Evolutionary conservation across 1,140 invertebrate species (phyloP).

Genomic region (Drosophila nikananu): DNA sequence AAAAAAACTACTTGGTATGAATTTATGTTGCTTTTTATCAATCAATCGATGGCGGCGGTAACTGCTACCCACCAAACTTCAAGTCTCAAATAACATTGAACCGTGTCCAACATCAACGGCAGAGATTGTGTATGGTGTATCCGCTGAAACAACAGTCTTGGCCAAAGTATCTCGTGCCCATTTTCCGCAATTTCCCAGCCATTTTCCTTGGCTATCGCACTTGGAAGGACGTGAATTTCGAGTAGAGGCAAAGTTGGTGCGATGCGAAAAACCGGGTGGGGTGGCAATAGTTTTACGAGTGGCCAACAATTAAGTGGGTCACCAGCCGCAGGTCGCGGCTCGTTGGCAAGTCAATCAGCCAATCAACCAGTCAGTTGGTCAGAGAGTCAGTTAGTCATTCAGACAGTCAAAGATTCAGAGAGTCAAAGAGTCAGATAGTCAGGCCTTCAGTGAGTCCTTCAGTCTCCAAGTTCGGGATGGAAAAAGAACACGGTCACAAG

Average conservation of each 20-base stretch:
- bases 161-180: slow-evolving; percentile 28
- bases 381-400: slow-evolving; percentile 11
- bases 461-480: background rate
- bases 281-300: slow-evolving; percentile 37
- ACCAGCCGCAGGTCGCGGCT: slow-evolving; percentile 50
- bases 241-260: slow-evolving; percentile 19
- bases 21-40: background rate
- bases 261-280: background rate
- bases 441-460: background rate
- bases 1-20: background rate
- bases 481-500: background rate
- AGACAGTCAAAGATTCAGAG: background rate
- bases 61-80: background rate
- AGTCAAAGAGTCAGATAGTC: background rate
- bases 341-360: slow-evolving; percentile 77
- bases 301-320: slow-evolving; percentile 70
- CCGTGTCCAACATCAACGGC: slow-evolving; percentile 31
- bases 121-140: slow-evolving; percentile 30
- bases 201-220: slow-evolving; percentile 35
- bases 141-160: slow-evolving; percentile 31
- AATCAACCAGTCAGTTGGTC: slow-evolving; percentile 52
- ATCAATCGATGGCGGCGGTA: slow-evolving; percentile 7
- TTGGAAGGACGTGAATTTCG: slow-evolving; percentile 24
- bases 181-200: background rate
- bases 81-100: slow-evolving; percentile 34